Base-by-base conservation (phyloP, 2,888 invertebrate genomes). In the Parnassius apollo region DNA sequence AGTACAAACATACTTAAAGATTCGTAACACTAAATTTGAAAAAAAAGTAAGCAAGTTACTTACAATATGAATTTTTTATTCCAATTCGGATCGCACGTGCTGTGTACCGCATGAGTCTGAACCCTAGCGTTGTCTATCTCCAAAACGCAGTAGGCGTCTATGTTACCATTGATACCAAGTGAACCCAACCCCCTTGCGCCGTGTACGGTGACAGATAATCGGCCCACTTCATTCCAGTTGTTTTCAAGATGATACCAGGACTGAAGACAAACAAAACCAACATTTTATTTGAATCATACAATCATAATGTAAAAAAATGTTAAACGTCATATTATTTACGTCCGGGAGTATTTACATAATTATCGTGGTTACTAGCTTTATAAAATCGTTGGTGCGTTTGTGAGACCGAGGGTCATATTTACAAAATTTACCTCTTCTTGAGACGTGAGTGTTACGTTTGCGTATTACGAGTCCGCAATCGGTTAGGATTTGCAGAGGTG, bases 81-180 rank as follows among this genome's bases (percentile, higher is more conserved):
- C 91, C 91, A 91, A 11, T 69, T 78, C 2, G 90, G 91, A 11
- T 91, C 88, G 0, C 81, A 73, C 0, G 83, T 80, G n/a, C 81
- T 81, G 25, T 76, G 75, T 1, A 87, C 80, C 0, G 83, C 79
- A 60, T 90, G 89, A 1, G 91, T 90, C 68, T 90, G 88, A n/a
- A 91, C 80, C 60, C 91, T 81, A 7, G 87, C 78, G 74, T 91
- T 91, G 73, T 88, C 91, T 12, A 91, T 74, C 65, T 91, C 88
- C 8, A 91, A 71, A 1, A 91, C 81, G 66, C 91, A 91, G 72
- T 87, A 91, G 0, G 89, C 82, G 66, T 88, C 86, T 0, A 88
- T 81, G 57, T 83, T 86, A 11, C 87, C 83, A 57, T 82, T 81
- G 55, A 90, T 76, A 18, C 84, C 81, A 12, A 84, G 75, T 0